phyloP scores from a whole-genome alignment of 2,888 invertebrate genomes.

The Lasioglossum marginatum region DNA sequence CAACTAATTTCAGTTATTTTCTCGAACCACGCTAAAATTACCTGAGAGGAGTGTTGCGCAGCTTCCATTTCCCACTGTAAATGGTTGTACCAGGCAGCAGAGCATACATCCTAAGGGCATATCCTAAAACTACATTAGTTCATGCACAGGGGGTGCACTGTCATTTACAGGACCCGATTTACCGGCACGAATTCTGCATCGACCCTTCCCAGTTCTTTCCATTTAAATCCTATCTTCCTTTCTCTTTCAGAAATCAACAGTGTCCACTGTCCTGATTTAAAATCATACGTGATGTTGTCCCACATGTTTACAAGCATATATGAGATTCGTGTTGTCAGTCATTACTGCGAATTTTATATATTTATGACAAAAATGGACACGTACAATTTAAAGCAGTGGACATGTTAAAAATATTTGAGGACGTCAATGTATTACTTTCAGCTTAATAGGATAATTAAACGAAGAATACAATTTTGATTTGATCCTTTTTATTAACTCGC shows the following conservation, averaged over 20 bases:
- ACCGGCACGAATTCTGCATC: not conserved
- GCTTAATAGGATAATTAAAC: too few species aligned
- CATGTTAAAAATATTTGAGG: too few species aligned
- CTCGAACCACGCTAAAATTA: not conserved
- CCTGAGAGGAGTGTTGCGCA: not conserved
- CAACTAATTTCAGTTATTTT: not conserved
- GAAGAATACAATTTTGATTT: too few species aligned
- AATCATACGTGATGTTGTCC: not conserved
- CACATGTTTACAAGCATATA: not conserved
- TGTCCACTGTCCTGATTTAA: too few species aligned
- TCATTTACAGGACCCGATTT: not conserved
- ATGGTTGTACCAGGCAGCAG: slow-evolving; percentile 3
- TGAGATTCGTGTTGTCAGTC: too few species aligned
- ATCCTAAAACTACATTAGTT: slow-evolving; percentile 16
- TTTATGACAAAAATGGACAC: too few species aligned
- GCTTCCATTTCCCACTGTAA: slow-evolving; percentile 9
- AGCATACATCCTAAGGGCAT: slow-evolving; percentile 15
- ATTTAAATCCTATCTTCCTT: not conserved
- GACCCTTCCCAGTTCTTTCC: not conserved
- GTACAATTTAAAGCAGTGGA: too few species aligned
- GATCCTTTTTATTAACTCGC: too few species aligned
- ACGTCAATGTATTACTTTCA: too few species aligned
- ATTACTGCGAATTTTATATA: too few species aligned
- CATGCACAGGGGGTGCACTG: not conserved
- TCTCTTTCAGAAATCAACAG: too few species aligned